A percentile compares a stretch with the other conserved stretches of the same genome.
Conservation (phyloP, 2,113 vertebrate genomes). For the Sceloporus tristichus region DNA sequence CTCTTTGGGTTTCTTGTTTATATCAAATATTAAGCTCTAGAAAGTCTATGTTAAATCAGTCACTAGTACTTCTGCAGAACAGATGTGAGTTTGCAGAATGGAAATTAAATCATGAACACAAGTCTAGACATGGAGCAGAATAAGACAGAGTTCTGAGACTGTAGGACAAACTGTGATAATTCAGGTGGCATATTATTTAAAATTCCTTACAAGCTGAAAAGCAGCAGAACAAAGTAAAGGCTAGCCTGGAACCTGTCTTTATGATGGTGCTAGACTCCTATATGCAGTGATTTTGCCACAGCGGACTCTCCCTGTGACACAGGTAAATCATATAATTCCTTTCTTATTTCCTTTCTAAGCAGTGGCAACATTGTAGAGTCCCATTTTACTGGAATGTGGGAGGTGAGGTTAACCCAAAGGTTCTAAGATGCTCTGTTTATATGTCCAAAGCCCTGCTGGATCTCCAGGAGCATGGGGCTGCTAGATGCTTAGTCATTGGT, state of each 20-base stretch:
- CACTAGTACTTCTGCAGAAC: neutral
- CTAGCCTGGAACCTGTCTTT: neutral
- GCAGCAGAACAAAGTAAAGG: neutral
- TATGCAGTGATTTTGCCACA: neutral
- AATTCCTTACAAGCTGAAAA: neutral
- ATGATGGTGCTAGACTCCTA: neutral
- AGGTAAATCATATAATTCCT: neutral
- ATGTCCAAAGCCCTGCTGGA: neutral
- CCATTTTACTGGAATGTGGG: neutral
- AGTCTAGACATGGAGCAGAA: neutral
- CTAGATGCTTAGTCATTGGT: neutral
- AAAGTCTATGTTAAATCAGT: constrained; percentile 6
- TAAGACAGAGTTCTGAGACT: neutral
- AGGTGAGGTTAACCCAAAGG: neutral
- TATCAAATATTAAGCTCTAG: neutral
- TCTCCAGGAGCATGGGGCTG: neutral
- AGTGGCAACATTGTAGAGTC: neutral
- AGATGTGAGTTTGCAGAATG: neutral
- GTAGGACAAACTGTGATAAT: neutral
- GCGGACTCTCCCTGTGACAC: neutral
- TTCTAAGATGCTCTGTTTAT: neutral
- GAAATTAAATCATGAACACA: neutral
- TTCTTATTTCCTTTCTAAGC: neutral
- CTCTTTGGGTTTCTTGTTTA: neutral
- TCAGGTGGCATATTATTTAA: neutral